Percentiles rank a stretch among this genome's conserved stretches.
Conservation (phyloP, 2,888 invertebrate species). For the Charanyca ferruginea region DNA sequence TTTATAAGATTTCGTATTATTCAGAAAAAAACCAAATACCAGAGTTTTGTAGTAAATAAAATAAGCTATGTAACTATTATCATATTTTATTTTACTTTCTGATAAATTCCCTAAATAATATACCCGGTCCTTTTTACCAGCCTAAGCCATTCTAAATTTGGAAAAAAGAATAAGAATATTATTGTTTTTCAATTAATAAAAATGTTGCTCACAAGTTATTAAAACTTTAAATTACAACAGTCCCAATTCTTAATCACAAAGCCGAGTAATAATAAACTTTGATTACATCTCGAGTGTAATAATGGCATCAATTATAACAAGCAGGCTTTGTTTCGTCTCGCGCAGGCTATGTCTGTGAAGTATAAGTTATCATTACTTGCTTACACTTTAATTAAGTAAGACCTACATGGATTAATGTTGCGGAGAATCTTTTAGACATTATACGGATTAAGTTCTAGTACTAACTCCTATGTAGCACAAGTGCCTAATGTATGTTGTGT, state of each 20-base stretch:
- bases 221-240: neutral
- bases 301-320: slow-evolving; percentile 45
- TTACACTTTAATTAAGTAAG: slow-evolving; percentile 31
- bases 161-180: too few relatives aligned
- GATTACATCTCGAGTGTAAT: slow-evolving; percentile 48
- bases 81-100: too few relatives aligned
- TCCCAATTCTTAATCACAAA: slow-evolving; percentile 33
- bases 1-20: neutral
- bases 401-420: slow-evolving; percentile 4
- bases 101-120: too few relatives aligned
- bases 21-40: too few relatives aligned
- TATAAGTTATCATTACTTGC: slow-evolving; percentile 22
- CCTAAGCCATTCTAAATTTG: too few relatives aligned
- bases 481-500: too few relatives aligned
- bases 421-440: neutral
- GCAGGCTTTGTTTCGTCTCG: slow-evolving; percentile 32
- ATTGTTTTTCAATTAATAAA: too few relatives aligned
- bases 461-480: neutral
- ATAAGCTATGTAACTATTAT: too few relatives aligned
- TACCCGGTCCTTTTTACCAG: too few relatives aligned
- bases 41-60: too few relatives aligned
- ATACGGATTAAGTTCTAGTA: neutral
- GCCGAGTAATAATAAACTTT: slow-evolving; percentile 40
- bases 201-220: neutral
- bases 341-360: slow-evolving; percentile 9